Base-by-base conservation (phyloP, 1,140 invertebrate genomes). In the Araneus ventricosus region DNA sequence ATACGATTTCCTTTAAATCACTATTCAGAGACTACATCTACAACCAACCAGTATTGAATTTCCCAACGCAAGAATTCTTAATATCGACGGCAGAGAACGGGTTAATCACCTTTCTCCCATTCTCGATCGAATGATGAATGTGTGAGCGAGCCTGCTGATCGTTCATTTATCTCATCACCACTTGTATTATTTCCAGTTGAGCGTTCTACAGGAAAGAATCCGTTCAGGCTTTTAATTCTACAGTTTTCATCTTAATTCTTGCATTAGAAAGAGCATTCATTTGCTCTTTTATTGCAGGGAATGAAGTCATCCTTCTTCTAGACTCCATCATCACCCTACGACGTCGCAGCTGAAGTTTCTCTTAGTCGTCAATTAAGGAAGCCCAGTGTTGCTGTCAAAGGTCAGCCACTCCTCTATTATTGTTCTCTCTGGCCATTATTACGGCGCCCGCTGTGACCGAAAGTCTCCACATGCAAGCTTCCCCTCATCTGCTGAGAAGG, bases 351-450 rank as follows among this genome's bases (percentile, higher is more conserved):
- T 75, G 22, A 84, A 84, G 80, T 84, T 84, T 84, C 37, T 84
- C 39, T 52, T 84, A 75, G 80, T 84, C 80, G 80, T 84, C 80
- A 89, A 89, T 89, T 89, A 89, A 89, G 88, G 70, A 41, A 89
- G 45, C 88, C 88, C 88, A 79, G 45, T 89, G 88, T 89, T 39
- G 70, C 88, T 79, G 88, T 89, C 88, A 89, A 89, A 89, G 88
- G 88, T 89, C 88, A 89, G 88, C 70, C 39, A 89, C 88, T 89
- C 70, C 88, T 89, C 88, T 79, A 89, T 89, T 79, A 89, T 89
- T 79, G 88, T 89, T 80, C 88, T 79, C 67, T 79, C 70, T 59
- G 88, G 88, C 41, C 70, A 89, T 89, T 89, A 89, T 89, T 89
- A 41, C 88, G 88, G 79, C 88, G 88, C 88, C 88, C 70, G 88